phyloP scores from a whole-genome alignment of 2,797 vertebrate genomes.

The Streptopelia turtur region DNA sequence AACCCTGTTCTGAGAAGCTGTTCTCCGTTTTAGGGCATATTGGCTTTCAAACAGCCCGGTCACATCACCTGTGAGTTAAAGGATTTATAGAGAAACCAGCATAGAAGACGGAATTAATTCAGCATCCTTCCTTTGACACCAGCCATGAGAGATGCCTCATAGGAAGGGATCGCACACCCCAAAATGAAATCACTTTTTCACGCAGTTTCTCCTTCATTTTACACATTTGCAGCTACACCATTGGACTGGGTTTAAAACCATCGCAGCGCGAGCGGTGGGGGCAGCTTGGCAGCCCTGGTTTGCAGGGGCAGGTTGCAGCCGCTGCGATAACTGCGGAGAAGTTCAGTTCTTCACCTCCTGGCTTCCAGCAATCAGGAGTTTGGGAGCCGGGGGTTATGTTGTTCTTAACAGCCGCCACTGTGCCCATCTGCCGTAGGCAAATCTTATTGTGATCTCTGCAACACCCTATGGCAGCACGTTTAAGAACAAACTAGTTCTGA shows the following conservation, averaged over 20 bases:
- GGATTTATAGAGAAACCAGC: not conserved
- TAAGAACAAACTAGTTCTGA: accelerated
- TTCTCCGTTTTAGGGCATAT: not conserved
- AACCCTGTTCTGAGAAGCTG: not conserved
- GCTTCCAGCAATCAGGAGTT: not conserved
- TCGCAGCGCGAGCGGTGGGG: not conserved
- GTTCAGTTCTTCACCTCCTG: not conserved
- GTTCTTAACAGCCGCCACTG: not conserved
- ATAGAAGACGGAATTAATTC: not conserved
- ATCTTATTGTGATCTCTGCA: not conserved
- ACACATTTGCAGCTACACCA: not conserved
- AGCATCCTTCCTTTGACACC: not conserved
- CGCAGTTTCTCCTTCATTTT: not conserved
- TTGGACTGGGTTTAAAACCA: not conserved
- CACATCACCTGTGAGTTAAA: not conserved
- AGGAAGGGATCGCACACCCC: not conserved
- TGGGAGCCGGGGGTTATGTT: not conserved
- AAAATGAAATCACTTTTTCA: not conserved
- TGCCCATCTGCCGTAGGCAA: not conserved
- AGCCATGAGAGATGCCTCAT: not conserved
- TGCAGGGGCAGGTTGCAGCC: not conserved
- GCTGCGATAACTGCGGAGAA: not conserved
- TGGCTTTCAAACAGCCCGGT: not conserved
- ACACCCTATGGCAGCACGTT: not conserved
- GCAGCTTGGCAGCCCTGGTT: not conserved